Conservation (phyloP, 2,888 invertebrate genomes). For the Heliconius charithonia region DNA sequence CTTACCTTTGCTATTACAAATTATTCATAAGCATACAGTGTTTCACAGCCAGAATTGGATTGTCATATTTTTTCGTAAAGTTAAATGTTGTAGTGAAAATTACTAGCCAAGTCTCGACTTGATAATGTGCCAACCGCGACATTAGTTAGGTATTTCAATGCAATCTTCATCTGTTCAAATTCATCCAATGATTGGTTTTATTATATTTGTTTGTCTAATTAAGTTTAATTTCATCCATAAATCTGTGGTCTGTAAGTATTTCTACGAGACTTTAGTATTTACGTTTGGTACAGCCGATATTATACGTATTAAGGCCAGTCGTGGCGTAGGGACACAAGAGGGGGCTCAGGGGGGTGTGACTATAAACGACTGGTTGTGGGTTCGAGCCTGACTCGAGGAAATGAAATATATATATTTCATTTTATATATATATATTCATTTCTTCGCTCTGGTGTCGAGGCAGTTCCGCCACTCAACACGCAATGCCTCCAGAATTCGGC, state of each 20-base stretch:
- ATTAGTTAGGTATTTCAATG: slow-evolving; percentile 71
- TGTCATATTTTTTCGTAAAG: slow-evolving; percentile 68
- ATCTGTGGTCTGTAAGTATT: not conserved
- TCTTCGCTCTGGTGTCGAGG: no score
- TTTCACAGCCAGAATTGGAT: slow-evolving; percentile 60
- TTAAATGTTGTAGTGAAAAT: slow-evolving; percentile 56
- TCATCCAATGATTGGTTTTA: slow-evolving; percentile 11
- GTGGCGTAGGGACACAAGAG: no score
- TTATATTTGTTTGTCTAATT: not conserved
- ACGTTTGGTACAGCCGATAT: not conserved
- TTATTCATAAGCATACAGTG: slow-evolving; percentile 64
- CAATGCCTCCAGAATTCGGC: no score
- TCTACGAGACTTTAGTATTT: not conserved
- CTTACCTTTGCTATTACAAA: slow-evolving; percentile 53
- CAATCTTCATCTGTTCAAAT: slow-evolving; percentile 42
- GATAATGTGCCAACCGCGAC: slow-evolving; percentile 75
- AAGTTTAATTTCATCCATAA: not conserved
- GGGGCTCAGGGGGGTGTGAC: no score
- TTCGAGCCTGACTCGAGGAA: no score
- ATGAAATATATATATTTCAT: no score
- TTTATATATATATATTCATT: no score
- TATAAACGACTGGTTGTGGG: no score
- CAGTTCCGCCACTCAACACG: no score
- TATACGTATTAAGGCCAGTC: no score
- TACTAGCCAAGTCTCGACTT: slow-evolving; percentile 61